Evolutionary conservation across 2,888 invertebrate genomes (phyloP).

Genomic region (Nemapogon koenigi): DNA sequence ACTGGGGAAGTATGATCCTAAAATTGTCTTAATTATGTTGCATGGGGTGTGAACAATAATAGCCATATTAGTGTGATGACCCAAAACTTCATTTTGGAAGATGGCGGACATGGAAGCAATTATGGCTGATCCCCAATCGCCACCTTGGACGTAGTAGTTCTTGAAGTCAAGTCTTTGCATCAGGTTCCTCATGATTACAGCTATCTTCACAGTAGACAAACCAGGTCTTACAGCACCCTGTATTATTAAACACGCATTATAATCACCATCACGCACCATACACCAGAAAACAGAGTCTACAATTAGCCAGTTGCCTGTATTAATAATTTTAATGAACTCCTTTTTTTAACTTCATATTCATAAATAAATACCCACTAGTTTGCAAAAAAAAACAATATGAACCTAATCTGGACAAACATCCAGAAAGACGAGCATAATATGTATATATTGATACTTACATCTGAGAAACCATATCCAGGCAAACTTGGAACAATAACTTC

Average conservation of each 20-base stretch:
- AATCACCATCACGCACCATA: too few relatives aligned
- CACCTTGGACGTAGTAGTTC: constrained; percentile 74
- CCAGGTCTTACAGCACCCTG: constrained; percentile 68
- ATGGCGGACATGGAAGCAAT: constrained; percentile 53
- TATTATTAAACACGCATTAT: constrained; percentile 14
- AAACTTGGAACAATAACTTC: constrained; percentile 67
- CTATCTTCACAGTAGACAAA: constrained; percentile 53
- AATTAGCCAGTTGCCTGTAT: too few relatives aligned
- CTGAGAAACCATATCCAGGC: constrained; percentile 58
- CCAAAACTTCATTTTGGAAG: constrained; percentile 46
- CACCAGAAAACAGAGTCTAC: too few relatives aligned
- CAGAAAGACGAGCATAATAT: too few relatives aligned
- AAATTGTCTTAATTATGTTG: constrained; percentile 24
- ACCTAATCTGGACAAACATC: too few relatives aligned
- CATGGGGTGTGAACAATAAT: constrained; percentile 21
- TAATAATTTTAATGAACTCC: too few relatives aligned
- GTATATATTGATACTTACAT: constrained; percentile 42
- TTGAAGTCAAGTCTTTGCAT: constrained; percentile 74
- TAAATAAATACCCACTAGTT: too few relatives aligned
- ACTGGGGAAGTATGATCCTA: constrained; percentile 49
- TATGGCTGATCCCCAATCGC: constrained; percentile 71
- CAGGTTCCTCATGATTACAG: constrained; percentile 67
- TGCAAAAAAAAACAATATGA: too few relatives aligned
- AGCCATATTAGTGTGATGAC: constrained; percentile 66
- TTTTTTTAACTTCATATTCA: too few relatives aligned